Base-by-base conservation (phyloP, 2,888 invertebrate genomes). In the Tenthredo mesomela region DNA sequence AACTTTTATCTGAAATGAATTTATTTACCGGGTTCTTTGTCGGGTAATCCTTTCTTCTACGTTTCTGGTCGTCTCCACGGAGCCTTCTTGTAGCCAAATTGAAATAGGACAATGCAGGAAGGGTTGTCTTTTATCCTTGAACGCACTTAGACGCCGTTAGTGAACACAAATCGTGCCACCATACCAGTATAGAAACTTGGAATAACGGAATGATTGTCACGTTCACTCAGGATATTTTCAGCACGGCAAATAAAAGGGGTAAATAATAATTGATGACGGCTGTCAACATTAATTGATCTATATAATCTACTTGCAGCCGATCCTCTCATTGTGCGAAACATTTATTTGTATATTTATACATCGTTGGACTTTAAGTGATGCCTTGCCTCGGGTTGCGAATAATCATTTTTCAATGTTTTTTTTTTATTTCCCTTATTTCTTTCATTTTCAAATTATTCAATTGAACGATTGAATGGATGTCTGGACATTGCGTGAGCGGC, bases 221-320 rank as follows among this genome's bases (percentile, higher is more conserved):
- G 77, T 77, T 77, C 77, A 77, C 37, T 77, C n/a, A 7, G 54
- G 77, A n/a, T 29, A 54, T 77, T 77, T 77, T 5, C 54, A 15
- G 33, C 25, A 2, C 54, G 54, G 18, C n/a, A 54, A 77, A 54
- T 77, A 77, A 29, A 77, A 29, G 77, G 75, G 77, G 29, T 50
- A 75, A 75, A 77, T 54, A 54, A 54, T 77, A 77, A 77, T 33
- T 47, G 29, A 50, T 33, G 50, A 47, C 18, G 25, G 77, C 29
- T 18, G 29, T 33, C 50, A 29, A 29, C 7, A 54, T 25, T n/a
- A n/a, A n/a, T 77, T 29, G 33, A 50, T 77, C 29, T 25, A n/a
- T 33, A 6, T 77, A 37, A 29, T 75, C 15, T 47, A 75, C 75
- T 75, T 6, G 25, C 50, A 21, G 25, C 5, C 75, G 75, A 75